A percentile compares a stretch with the other conserved stretches of the same genome.
These are phyloP conservation scores for Lepisosteus oculatus DNA, from an alignment of 2,113 vertebrate species.

Conservation along the genomic window DNA sequence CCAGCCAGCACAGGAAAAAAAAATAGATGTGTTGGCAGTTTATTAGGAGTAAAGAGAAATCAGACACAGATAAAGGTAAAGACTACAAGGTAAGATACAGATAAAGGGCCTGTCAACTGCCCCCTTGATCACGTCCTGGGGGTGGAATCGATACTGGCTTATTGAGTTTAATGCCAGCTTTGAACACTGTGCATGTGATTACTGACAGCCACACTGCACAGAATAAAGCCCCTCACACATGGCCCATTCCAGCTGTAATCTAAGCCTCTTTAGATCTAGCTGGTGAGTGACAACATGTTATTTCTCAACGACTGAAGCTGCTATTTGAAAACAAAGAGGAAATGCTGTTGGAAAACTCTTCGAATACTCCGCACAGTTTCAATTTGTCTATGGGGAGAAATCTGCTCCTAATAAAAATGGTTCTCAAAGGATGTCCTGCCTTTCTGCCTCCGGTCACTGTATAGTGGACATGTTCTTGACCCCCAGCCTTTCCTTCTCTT, in stretches of 20 bases:
- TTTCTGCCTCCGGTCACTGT: too few species aligned
- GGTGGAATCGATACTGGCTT: neutral
- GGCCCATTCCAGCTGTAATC: neutral
- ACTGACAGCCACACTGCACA: neutral
- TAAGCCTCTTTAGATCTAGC: neutral
- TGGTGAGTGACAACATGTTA: neutral
- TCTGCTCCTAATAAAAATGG: too few species aligned
- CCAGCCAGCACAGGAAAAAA: neutral
- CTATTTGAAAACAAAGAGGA: neutral
- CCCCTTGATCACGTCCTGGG: neutral
- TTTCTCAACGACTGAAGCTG: neutral
- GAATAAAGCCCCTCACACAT: neutral
- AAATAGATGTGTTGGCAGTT: neutral
- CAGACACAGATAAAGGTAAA: neutral
- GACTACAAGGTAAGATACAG: neutral
- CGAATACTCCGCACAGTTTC: too few species aligned
- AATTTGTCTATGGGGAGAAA: too few species aligned
- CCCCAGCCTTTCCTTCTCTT: too few species aligned
- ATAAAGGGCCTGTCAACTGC: neutral
- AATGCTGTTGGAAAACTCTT: neutral
- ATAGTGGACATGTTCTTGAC: too few species aligned
- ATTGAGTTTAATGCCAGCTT: neutral
- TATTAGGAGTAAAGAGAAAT: neutral
- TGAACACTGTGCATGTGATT: neutral
- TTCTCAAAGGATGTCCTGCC: too few species aligned